Conservation (phyloP, 2,888 invertebrate genomes). For the Timandra comae region DNA sequence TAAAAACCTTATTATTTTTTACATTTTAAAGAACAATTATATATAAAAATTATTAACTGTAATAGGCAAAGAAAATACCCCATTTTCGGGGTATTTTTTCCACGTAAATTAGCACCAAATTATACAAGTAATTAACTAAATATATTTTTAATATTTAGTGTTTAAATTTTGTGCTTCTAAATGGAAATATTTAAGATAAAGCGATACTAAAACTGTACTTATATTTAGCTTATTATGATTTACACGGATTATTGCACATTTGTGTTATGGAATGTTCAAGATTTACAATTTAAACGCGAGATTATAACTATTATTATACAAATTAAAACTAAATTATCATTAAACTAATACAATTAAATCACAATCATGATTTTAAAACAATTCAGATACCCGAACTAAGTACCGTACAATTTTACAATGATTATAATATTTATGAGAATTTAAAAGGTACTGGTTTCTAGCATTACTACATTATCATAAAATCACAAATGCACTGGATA, state of each 20-base stretch:
- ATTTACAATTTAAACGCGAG: too few species aligned
- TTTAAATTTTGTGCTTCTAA: background rate
- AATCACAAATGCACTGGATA: constrained; percentile 67
- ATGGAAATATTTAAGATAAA: background rate
- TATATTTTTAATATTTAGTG: background rate
- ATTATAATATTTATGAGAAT: constrained; percentile 36
- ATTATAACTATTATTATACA: too few species aligned
- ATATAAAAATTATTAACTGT: background rate
- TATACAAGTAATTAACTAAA: constrained; percentile 37
- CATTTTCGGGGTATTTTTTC: background rate
- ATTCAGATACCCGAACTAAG: background rate
- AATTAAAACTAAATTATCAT: too few species aligned
- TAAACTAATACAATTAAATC: constrained; percentile 3
- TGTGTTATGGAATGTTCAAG: constrained; percentile 67
- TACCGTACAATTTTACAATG: constrained; percentile 1
- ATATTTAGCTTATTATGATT: too few species aligned
- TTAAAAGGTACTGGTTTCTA: constrained; percentile 43
- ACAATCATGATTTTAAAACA: constrained; percentile 14
- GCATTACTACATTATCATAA: constrained; percentile 43
- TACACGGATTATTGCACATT: constrained; percentile 42
- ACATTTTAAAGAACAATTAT: too few species aligned
- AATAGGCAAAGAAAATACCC: constrained; percentile 2
- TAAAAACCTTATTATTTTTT: too few species aligned
- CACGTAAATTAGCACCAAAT: constrained; percentile 61
- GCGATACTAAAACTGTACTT: constrained; percentile 9